phyloP scores from a whole-genome alignment of 2,113 vertebrate genomes.

The Channa argus region DNA sequence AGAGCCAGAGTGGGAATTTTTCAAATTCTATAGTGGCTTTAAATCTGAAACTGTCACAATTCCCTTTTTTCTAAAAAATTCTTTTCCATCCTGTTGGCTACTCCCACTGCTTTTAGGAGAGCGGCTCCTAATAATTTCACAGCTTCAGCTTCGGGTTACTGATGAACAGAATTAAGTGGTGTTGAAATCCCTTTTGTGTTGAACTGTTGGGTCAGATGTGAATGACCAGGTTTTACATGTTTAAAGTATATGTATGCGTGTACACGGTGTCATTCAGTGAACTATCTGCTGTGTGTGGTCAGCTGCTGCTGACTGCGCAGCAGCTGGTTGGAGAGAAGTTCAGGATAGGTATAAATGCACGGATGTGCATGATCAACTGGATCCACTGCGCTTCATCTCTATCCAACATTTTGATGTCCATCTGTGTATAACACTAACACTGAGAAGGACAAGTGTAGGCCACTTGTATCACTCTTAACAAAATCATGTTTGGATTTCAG shows the following conservation, averaged over 20 bases:
- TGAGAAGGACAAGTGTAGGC: constrained; percentile 38
- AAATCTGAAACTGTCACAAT: constrained; percentile 26
- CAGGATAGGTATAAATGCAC: constrained; percentile 23
- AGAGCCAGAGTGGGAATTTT: neutral
- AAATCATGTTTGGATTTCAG: constrained; percentile 43
- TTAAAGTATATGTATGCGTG: neutral
- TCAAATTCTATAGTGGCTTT: constrained; percentile 12
- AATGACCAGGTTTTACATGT: constrained; percentile 11
- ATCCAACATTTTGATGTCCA: constrained; percentile 65
- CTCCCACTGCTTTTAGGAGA: neutral
- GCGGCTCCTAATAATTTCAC: neutral
- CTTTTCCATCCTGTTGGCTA: constrained; percentile 1
- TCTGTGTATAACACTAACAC: constrained; percentile 24
- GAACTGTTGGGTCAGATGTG: neutral
- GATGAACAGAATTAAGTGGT: constrained; percentile 4
- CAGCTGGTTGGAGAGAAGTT: constrained; percentile 45
- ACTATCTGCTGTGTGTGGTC: constrained; percentile 32
- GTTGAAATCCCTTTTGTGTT: neutral
- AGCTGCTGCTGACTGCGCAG: constrained; percentile 16
- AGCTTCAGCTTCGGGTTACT: constrained; percentile 7
- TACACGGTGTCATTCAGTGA: neutral
- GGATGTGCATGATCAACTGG: constrained; percentile 12
- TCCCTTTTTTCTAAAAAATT: constrained; percentile 1
- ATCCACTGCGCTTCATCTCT: constrained; percentile 45
- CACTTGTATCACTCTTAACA: constrained; percentile 4